These are phyloP conservation scores for Scyliorhinus canicula DNA, from an alignment of 2,797 vertebrate species.

Conservation along the genomic window DNA sequence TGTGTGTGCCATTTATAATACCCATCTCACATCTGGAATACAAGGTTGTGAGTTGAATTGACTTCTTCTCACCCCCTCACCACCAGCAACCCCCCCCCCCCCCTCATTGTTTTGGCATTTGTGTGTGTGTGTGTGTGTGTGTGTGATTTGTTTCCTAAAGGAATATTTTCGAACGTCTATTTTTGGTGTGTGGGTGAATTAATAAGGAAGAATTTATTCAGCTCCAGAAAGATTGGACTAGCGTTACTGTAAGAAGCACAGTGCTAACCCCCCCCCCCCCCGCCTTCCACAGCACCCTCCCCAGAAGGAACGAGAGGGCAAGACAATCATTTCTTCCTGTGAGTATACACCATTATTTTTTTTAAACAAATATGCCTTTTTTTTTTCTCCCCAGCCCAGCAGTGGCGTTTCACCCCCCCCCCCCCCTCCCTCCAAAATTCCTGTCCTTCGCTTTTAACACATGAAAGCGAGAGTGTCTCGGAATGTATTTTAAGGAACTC, in stretches of 20 bases:
- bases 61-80: too few species aligned
- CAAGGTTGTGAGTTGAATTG: too few species aligned
- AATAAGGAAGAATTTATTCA: neutral
- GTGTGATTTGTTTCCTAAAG: neutral
- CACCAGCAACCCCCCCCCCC: too few species aligned
- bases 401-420: too few species aligned
- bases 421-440: too few species aligned
- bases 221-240: neutral
- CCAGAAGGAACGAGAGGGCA: neutral
- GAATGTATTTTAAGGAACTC: neutral
- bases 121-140: neutral
- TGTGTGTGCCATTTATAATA: neutral
- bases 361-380: too few species aligned
- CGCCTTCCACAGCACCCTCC: too few species aligned
- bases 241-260: neutral
- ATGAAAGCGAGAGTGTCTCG: too few species aligned
- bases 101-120: neutral
- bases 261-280: too few species aligned
- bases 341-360: too few species aligned
- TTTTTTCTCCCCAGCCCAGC: too few species aligned
- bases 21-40: conserved; percentile 10
- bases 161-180: conserved; percentile 3
- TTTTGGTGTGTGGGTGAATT: conserved; percentile 31
- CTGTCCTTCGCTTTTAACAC: too few species aligned
- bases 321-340: neutral